Base-by-base conservation (phyloP, 2,797 vertebrate species). In the Chaetophractus vellerosus region DNA sequence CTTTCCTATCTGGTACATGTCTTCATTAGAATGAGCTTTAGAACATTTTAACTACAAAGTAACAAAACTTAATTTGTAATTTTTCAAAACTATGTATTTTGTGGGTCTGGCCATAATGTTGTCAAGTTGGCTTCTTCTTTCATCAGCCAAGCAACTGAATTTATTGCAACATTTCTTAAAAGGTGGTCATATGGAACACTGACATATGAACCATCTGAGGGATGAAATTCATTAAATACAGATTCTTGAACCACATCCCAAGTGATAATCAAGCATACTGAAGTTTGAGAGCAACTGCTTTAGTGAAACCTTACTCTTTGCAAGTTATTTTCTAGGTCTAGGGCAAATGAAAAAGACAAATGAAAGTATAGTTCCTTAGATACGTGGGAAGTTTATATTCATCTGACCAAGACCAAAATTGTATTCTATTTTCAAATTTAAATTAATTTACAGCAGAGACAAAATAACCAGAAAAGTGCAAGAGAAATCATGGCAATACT, bases 371-470 rank as follows among this genome's bases (percentile, higher is more conserved):
- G 93, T 87, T 89, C 16, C 6, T 89, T 33, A 86, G 21, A 75
- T 61, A 75, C 0, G 6, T 95, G 55, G 80, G 36, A 88, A 95
- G 31, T 61, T 48, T 88, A 57, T 7, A 78, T 6, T 63, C 41
- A 83, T 64, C 45, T 83, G 31, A 82, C 9, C 2, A 57, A 36
- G 9, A 94, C 36, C 28, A 72, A 69, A 81, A 83, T 1, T 12
- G 48, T 38, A 31, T 23, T 52, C 88, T 91, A 92, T 71, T 86
- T 88, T 91, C 31, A 95, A 87, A 76, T 66, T 83, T 75, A 88
- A 82, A 82, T 78, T 66, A 72, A 59, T 82, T 23, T 48, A 66
- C 1, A 68, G 16, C 15, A 84, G 24, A 83, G 86, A 71, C 6
- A 24, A 78, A 92, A 45, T 88, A 88, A 79, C 2, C 19, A 90